These are phyloP conservation scores for Daphoenositta chrysoptera DNA, from an alignment of 2,113 vertebrate species.

Conservation along the genomic window DNA sequence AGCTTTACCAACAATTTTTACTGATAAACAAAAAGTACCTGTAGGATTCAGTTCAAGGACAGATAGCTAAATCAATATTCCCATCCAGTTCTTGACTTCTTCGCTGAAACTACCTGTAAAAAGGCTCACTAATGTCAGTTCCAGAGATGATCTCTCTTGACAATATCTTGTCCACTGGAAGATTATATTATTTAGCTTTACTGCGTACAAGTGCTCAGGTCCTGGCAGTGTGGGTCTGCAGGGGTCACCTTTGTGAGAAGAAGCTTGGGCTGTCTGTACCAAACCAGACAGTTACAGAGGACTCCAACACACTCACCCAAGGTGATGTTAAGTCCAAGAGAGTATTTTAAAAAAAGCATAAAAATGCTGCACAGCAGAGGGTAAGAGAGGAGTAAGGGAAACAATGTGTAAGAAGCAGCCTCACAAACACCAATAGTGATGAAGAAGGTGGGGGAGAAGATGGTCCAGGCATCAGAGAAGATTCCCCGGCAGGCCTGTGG, in stretches of 20 bases:
- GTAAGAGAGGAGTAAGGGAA: background rate
- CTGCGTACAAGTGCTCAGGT: background rate
- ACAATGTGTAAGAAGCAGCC: background rate
- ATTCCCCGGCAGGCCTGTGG: background rate
- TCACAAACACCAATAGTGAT: background rate
- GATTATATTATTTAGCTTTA: background rate
- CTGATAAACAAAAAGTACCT: background rate
- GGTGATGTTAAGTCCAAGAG: background rate
- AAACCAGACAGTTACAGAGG: fast-evolving
- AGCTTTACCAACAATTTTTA: background rate
- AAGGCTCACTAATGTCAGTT: background rate
- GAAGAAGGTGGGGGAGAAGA: background rate
- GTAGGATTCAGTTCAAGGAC: background rate
- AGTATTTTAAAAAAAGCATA: background rate
- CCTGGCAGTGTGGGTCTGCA: too few relatives aligned
- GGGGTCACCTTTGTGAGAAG: fast-evolving
- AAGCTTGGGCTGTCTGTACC: fast-evolving
- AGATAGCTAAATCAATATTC: background rate
- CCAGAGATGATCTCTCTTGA: background rate
- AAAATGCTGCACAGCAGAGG: background rate
- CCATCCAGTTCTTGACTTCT: background rate
- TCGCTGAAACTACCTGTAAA: background rate
- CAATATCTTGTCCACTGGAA: background rate
- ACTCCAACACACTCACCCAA: fast-evolving
- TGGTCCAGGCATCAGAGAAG: background rate